Conservation (phyloP, 2,888 invertebrate genomes). For the Onthophagus sagittarius region DNA sequence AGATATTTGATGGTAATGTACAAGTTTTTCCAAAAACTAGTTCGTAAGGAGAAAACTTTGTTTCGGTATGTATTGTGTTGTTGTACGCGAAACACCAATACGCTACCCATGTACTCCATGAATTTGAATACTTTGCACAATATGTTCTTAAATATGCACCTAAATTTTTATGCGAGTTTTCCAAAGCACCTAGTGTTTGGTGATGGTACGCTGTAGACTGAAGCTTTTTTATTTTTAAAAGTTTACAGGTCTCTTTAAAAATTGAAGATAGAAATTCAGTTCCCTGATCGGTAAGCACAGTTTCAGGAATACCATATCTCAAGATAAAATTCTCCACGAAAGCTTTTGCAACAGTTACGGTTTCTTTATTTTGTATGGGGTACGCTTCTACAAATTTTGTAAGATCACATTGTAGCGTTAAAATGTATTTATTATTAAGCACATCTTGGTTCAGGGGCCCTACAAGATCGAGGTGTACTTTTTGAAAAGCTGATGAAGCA, state of each 20-base stretch:
- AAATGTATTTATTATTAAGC: conserved; percentile 19
- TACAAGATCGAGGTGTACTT: conserved; percentile 26
- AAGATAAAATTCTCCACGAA: conserved; percentile 28
- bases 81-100: conserved; percentile 20
- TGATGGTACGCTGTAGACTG: conserved; percentile 24
- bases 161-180: conserved; percentile 23
- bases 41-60: conserved; percentile 16
- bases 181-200: conserved; percentile 20
- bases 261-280: no score
- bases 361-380: conserved; percentile 22
- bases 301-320: conserved; percentile 18
- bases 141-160: conserved; percentile 21
- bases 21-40: conserved; percentile 15
- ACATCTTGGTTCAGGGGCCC: conserved; percentile 15
- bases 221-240: conserved; percentile 21
- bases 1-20: conserved; percentile 9
- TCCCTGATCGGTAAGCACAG: conserved; percentile 22
- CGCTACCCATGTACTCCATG: conserved; percentile 17
- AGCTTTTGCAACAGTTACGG: conserved; percentile 22
- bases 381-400: conserved; percentile 25
- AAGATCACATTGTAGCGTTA: conserved; percentile 25
- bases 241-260: conserved; percentile 20
- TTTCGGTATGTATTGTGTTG: conserved; percentile 17
- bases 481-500: conserved; percentile 25
- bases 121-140: conserved; percentile 9